Evolutionary conservation across 2,797 vertebrate genomes (phyloP), one percentile per base, ranked within the genome.

Genomic region (Peromyscus aztecus): DNA sequence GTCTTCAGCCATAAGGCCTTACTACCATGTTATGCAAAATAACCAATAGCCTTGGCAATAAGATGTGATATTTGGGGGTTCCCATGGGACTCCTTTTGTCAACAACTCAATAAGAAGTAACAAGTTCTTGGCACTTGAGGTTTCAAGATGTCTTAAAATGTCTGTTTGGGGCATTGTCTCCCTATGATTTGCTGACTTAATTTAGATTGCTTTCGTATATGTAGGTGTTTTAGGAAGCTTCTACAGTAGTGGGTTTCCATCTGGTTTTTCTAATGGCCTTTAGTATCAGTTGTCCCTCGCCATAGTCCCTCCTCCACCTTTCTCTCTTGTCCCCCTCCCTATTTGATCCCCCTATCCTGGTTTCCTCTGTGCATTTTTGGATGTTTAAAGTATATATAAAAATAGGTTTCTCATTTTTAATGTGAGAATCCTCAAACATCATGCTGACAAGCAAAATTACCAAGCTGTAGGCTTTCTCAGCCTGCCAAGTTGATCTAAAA

Each of bases 331-430:
- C 17, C 6, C 43, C 43, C 29, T 85, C 17, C 43, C 43, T 34
- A 67, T 52, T 67, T n/a, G 34, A 49, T 67, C 19, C 6, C n/a
- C 63, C 7, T 67, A 16, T 9, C 23, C 43, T 24, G 23, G 31
- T 67, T 49, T 49, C 19, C 6, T 49, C 43, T 85, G 24, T 94
- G 7, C 10, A 55, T 61, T 69, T 82, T 89, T 69, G n/a, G 19
- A 83, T 71, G 14, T 83, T 93, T 90, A 85, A 95, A 87, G 1
- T 81, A 49, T 49, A 2, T 83, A 92, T 78, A 73, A 23, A 94
- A 94, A n/a, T 75, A 31, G 75, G 77, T 21, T 71, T 90, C 73
- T 90, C 43, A 82, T 82, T 97, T 93, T 94, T 80, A 93, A 93
- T 69, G 37, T 78, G 46, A 81, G 11, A 84, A 86, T 80, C 29